phyloP scores from a whole-genome alignment of 2,113 vertebrate genomes.

The Arizona elegans region DNA sequence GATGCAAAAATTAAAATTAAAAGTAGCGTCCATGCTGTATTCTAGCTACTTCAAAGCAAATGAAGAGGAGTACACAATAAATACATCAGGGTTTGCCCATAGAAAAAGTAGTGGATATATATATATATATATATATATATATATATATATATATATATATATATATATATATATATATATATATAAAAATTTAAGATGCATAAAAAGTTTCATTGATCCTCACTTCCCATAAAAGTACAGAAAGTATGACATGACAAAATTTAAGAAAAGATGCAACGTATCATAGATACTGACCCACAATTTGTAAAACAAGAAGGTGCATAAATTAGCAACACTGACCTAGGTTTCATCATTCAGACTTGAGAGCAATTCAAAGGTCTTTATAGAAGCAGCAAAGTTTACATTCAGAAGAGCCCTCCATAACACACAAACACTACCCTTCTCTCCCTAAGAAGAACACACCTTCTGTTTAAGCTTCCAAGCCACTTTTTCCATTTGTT shows the following conservation, averaged over 20 bases:
- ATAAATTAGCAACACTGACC: not conserved
- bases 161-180: too few species aligned
- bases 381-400: not conserved
- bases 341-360: not conserved
- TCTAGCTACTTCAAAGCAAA: not conserved
- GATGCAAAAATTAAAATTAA: not conserved
- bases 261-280: not conserved
- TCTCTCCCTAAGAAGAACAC: not conserved
- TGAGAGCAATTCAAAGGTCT: not conserved
- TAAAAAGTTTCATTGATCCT: not conserved
- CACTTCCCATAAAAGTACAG: not conserved
- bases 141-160: too few species aligned
- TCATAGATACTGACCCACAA: not conserved
- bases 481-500: conserved; percentile 50
- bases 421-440: not conserved
- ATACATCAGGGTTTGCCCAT: not conserved
- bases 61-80: not conserved
- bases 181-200: not conserved
- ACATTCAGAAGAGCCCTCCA: not conserved
- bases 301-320: not conserved
- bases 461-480: conserved; percentile 47
- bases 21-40: not conserved
- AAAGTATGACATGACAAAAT: not conserved
- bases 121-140: too few species aligned
- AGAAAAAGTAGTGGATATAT: not conserved